Percentiles rank a stretch among this genome's conserved stretches.
These are phyloP conservation scores for Coryphaenoides rupestris DNA, from an alignment of 2,113 vertebrate species.

Conservation along the genomic window DNA sequence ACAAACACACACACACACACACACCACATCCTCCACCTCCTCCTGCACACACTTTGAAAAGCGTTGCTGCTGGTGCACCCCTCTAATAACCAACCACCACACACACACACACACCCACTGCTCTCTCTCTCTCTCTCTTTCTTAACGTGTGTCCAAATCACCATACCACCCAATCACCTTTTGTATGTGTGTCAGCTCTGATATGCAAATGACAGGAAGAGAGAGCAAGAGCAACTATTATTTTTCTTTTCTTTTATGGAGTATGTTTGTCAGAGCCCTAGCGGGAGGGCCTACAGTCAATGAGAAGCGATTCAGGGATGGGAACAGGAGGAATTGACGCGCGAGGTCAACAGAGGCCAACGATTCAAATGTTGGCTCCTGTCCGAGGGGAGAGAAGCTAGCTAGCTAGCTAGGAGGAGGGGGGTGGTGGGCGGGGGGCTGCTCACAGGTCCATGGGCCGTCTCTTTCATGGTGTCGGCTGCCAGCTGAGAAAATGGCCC, in stretches of 20 bases:
- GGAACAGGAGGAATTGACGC: constrained; percentile 53
- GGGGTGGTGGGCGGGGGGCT: constrained; percentile 38
- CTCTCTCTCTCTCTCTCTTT: constrained; percentile 22
- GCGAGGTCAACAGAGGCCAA: constrained; percentile 62
- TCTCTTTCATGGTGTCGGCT: constrained; percentile 49
- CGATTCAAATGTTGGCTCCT: constrained; percentile 59
- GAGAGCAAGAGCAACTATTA: too few species aligned
- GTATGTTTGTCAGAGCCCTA: background rate
- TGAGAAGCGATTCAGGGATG: constrained; percentile 32
- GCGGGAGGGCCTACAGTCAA: constrained; percentile 10
- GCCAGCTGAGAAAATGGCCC: constrained; percentile 45
- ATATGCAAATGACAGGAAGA: constrained; percentile 40
- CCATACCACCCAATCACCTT: constrained; percentile 16
- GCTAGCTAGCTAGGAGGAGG: constrained; percentile 61
- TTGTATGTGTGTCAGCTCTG: constrained; percentile 17
- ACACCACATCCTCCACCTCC: constrained; percentile 20
- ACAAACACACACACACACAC: too few species aligned
- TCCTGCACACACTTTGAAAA: constrained; percentile 25
- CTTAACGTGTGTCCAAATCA: too few species aligned
- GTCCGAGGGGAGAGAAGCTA: constrained; percentile 59
- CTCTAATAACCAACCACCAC: constrained; percentile 26
- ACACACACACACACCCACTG: too few species aligned
- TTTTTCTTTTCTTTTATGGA: constrained; percentile 16
- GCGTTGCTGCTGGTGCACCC: constrained; percentile 25
- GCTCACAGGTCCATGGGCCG: constrained; percentile 45